Base-by-base conservation (phyloP, 1,140 invertebrate species). In the Euschistus heros region DNA sequence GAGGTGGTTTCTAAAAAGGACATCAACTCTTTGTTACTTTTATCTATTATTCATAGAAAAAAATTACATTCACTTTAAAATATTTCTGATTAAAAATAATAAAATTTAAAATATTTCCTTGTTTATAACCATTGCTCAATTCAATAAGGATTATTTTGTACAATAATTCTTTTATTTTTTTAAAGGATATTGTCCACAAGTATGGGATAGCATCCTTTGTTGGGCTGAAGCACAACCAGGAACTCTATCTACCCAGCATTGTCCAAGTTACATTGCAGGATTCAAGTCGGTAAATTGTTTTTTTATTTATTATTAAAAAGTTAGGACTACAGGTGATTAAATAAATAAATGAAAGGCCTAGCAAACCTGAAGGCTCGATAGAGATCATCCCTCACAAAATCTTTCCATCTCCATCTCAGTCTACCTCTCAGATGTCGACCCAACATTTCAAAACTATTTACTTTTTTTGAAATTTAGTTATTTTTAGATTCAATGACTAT, bases 171-270 rank as follows among this genome's bases (percentile, higher is more conserved):
- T 18, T 20, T 47, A n/a, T 47, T 17, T 15, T 17, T 50, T 33
- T 65, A 27, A 33, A 66, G 66, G 50, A 57, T 42, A 20, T 24
- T 80, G 79, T 63, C 76, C 77, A 0, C 71, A 72, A 64, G 72
- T 76, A 17, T 83, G 80, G 77, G 81, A 83, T 67, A 74, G 75
- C 0, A 77, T 81, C 66, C 65, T 80, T 8, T 83, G 81, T 67
- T 83, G 81, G 81, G 76, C 75, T 7, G 74, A 75, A 17, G 80
- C 79, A 0, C 70, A 74, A 46, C 74, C 80, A 24, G 76, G 75
- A 1, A 70, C 73, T 22, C 64, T 76, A 55, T 75, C 75, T 2
- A 69, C 72, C n/a, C 75, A 76, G 62, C 71, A 70, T 6, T 84
- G 78, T 70, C 79, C 80, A 1, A 71, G 73, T 66, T 67, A 81